A percentile compares a stretch with the other conserved stretches of the same genome.
These are phyloP conservation scores for Mycetomoellerius zeteki DNA, from an alignment of 1,140 invertebrate species.

Conservation along the genomic window DNA sequence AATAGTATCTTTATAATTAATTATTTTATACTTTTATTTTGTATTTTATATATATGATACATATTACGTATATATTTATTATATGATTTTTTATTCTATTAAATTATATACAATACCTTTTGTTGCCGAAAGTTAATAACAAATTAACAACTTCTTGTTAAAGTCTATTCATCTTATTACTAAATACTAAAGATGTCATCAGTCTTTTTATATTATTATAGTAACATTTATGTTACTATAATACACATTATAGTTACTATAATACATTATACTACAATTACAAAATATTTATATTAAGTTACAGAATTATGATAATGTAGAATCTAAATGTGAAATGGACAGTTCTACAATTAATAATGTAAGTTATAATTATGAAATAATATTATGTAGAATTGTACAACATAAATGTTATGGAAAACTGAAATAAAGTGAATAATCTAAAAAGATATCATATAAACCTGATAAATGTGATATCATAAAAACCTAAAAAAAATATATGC, in stretches of 20 bases:
- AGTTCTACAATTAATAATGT: not conserved
- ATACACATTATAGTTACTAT: no score
- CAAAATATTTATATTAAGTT: not conserved
- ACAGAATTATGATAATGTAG: not conserved
- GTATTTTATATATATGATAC: not conserved
- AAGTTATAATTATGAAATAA: not conserved
- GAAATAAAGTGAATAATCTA: slow-evolving; percentile 3
- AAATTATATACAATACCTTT: not conserved
- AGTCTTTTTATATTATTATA: not conserved
- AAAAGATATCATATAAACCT: slow-evolving; percentile 12
- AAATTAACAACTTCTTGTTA: not conserved
- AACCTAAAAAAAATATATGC: not conserved
- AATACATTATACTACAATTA: no score
- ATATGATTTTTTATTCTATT: not conserved
- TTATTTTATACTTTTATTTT: not conserved
- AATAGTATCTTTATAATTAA: not conserved
- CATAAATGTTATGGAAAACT: not conserved
- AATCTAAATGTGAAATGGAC: slow-evolving; percentile 11
- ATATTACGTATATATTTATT: not conserved
- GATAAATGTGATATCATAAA: slow-evolving; percentile 3
- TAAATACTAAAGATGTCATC: no score
- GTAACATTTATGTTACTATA: no score
- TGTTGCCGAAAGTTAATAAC: not conserved
- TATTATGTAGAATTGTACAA: not conserved
- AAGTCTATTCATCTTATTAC: not conserved